Conservation (phyloP, 2,797 vertebrate species). For the Triplophysa bombifrons region DNA sequence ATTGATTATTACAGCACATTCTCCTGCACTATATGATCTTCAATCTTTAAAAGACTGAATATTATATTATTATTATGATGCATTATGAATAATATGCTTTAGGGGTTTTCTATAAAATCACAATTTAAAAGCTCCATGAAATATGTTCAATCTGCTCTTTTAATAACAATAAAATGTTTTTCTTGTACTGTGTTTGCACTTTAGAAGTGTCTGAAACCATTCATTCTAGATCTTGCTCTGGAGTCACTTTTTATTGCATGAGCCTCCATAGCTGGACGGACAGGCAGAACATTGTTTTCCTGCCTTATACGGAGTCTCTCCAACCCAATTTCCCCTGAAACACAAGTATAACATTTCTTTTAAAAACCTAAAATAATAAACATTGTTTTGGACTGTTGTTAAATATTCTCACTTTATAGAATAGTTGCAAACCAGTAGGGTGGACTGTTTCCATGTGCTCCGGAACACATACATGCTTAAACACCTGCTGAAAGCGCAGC, state of each 20-base stretch:
- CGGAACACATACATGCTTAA: constrained; percentile 81
- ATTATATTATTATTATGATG: not conserved
- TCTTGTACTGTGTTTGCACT: not conserved
- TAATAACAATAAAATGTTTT: not conserved
- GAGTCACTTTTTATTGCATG: constrained; percentile 82
- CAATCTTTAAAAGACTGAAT: no score
- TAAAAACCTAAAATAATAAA: no score
- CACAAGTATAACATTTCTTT: not conserved
- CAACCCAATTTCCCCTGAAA: constrained; percentile 88
- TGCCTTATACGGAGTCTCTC: constrained; percentile 83
- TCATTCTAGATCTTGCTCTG: constrained; percentile 72
- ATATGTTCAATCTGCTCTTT: not conserved
- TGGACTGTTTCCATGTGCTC: constrained; percentile 78
- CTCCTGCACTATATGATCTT: no score
- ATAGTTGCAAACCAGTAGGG: constrained; percentile 89
- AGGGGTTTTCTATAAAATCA: constrained; percentile 15
- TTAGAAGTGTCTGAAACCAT: constrained; percentile 59
- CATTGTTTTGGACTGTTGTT: no score
- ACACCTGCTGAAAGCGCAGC: constrained; percentile 84
- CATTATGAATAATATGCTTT: not conserved
- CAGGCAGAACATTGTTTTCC: constrained; percentile 86
- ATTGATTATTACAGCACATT: no score
- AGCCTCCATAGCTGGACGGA: constrained; percentile 80
- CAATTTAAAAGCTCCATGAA: not conserved
- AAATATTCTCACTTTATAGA: constrained; percentile 83